Evolutionary conservation across 2,797 vertebrate genomes (phyloP), one percentile per base, ranked within the genome.

Genomic region (Craterocephalus amniculus): DNA sequence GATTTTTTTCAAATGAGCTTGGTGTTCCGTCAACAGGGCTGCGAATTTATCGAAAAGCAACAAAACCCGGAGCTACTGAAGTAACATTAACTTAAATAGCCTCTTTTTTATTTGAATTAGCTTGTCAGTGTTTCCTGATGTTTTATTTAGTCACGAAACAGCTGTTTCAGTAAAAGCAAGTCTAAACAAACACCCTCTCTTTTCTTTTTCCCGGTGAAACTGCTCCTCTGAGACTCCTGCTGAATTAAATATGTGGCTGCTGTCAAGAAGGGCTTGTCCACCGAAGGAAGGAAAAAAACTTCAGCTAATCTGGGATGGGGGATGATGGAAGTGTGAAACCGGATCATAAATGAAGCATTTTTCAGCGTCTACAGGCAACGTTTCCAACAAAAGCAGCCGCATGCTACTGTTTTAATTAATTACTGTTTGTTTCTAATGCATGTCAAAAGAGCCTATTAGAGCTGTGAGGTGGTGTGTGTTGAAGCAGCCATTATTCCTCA

Each of bases 401-500:
- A 45, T 65, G 20, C 45, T 52, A 48, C 58, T 26, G 40, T 35
- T 57, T 43, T 56, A 57, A 52, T 67, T 63, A 74, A 72, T 82
- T 65, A 62, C 52, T 60, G 67, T 66, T 68, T 72, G 65, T 72
- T 83, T 65, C 68, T 77, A 69, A 75, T 62, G 26, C 26, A 24
- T 12, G 51, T 74, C 73, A 65, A 34, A 70, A 61, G 72, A 51
- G 63, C 40, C 71, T 20, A 59, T 77, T 82, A 67, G 63, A 70
- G 69, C 58, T 20, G 1, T 18, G 72, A 62, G 69, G 45, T 11
- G 1, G 22, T 0, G 16, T 29, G 70, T 3, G 72, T 27, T 67
- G 73, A 67, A 81, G 62, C 64, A 68, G 59, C 63, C 67, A 72
- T 83, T 82, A 78, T 40, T 84, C 71, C 58, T 70, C 27, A 60